These are phyloP conservation scores for Diacarnus erythraeanus DNA, from an alignment of 37 sponge, comb jelly and placozoan genomes.

Conservation along the genomic window DNA sequence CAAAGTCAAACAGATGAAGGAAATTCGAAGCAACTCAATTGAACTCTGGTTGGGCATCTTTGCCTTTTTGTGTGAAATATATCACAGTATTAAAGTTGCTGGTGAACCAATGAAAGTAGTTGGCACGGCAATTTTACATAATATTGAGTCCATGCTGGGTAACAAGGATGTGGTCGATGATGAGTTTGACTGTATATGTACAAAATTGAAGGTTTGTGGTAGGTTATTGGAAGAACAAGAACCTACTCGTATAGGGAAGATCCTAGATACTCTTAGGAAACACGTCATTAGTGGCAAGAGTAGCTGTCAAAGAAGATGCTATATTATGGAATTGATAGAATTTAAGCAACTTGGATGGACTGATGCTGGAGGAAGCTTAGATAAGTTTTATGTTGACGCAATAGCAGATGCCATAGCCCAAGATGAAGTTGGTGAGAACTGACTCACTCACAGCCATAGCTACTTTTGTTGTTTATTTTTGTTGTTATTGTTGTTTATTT, in stretches of 20 bases:
- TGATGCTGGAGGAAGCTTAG: slow-evolving; percentile 50
- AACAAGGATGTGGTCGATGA: slow-evolving; percentile 50
- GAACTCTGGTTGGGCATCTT: slow-evolving; percentile 75
- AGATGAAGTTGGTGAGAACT: slow-evolving; percentile 19
- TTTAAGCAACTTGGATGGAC: slow-evolving; percentile 57
- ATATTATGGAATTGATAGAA: slow-evolving; percentile 63
- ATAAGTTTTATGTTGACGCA: slow-evolving; percentile 65
- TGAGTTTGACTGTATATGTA: slow-evolving; percentile 75
- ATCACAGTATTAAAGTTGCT: slow-evolving; percentile 8
- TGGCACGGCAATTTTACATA: slow-evolving; percentile 41
- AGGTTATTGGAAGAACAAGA: slow-evolving; percentile 22
- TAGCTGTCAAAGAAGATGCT: slow-evolving; percentile 42
- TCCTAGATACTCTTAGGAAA: slow-evolving; percentile 36
- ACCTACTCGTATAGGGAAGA: background rate
- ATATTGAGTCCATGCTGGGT: slow-evolving; percentile 25
- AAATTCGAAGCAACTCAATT: slow-evolving; percentile 48
- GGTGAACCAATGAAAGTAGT: slow-evolving; percentile 23
- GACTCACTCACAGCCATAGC: background rate
- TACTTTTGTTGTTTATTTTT: background rate
- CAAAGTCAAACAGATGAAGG: slow-evolving; percentile 48
- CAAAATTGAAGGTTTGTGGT: slow-evolving; percentile 54
- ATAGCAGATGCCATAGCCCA: slow-evolving; percentile 64
- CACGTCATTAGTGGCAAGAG: slow-evolving; percentile 24
- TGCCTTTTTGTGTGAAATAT: slow-evolving; percentile 56
- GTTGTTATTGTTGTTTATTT: background rate